Conservation (phyloP, 92 coral and sea anemone species). For the Actinostola sp. region DNA sequence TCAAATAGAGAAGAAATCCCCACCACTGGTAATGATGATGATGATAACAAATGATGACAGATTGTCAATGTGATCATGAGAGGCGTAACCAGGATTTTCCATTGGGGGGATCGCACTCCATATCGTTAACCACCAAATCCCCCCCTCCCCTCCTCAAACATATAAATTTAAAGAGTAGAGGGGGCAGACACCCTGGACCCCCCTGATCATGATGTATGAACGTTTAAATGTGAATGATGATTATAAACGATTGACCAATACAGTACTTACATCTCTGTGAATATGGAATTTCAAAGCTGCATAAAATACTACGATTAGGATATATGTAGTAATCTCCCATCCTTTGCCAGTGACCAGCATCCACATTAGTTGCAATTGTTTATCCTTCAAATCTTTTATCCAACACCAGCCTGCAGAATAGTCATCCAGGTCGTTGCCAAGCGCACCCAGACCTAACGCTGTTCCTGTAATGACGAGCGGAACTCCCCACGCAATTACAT, state of each 20-base stretch:
- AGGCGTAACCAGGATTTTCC: no score
- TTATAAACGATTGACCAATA: no score
- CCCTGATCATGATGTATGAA: not conserved
- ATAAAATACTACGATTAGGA: constrained; percentile 58
- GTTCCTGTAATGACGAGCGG: constrained; percentile 62
- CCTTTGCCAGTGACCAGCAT: constrained; percentile 85
- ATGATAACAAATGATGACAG: no score
- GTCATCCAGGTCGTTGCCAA: constrained; percentile 63
- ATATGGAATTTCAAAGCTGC: constrained; percentile 60
- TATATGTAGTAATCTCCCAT: constrained; percentile 84
- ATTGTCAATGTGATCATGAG: no score
- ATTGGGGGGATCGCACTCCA: no score
- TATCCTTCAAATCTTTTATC: constrained; percentile 33
- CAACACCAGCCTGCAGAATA: constrained; percentile 89
- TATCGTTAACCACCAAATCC: no score
- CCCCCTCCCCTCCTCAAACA: no score
- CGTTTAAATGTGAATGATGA: not conserved
- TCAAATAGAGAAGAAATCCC: no score
- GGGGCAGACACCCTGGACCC: no score
- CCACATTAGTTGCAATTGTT: constrained; percentile 49
- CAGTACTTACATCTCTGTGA: constrained; percentile 72
- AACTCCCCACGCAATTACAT: constrained; percentile 75
- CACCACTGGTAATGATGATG: no score
- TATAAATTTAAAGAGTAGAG: no score
- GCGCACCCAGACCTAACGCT: constrained; percentile 43